Percentiles rank a stretch among this genome's conserved stretches.
Evolutionary conservation across 1,140 invertebrate species (phyloP).

Genomic region (Aleiodes sp.): DNA sequence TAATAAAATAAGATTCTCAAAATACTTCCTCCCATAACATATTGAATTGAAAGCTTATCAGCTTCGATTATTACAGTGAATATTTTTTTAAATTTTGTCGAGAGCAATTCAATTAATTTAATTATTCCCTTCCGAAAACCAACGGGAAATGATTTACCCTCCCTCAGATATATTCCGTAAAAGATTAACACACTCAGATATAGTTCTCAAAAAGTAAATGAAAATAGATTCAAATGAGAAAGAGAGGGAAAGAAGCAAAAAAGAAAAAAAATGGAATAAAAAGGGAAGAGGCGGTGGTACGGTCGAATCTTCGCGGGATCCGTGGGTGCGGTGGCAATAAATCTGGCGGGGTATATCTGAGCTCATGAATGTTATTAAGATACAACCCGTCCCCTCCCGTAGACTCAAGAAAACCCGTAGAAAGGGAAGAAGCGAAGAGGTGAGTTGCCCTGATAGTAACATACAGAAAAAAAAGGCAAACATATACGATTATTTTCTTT

Average conservation of each 20-base stretch:
- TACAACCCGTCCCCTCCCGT: constrained; percentile 59
- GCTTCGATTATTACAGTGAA: too few species aligned
- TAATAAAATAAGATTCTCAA: neutral
- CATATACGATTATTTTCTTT: constrained; percentile 2
- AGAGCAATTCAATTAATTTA: too few species aligned
- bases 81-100: too few species aligned
- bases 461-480: constrained; percentile 8
- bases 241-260: neutral
- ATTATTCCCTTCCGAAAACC: too few species aligned
- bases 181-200: constrained; percentile 4
- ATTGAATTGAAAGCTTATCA: too few species aligned
- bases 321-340: constrained; percentile 61
- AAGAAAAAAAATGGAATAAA: constrained; percentile 26
- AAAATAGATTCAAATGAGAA: neutral
- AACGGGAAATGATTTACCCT: too few species aligned
- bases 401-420: constrained; percentile 12
- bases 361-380: constrained; percentile 69
- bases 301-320: constrained; percentile 56
- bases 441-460: neutral
- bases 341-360: constrained; percentile 66
- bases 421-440: neutral
- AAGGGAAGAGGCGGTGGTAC: constrained; percentile 25
- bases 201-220: constrained; percentile 8
- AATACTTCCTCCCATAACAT: neutral
- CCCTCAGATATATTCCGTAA: neutral